Percentiles rank a stretch among this genome's conserved stretches.
Evolutionary conservation across 1,140 invertebrate genomes (phyloP).

Genomic region (Onthophagus taurus): DNA sequence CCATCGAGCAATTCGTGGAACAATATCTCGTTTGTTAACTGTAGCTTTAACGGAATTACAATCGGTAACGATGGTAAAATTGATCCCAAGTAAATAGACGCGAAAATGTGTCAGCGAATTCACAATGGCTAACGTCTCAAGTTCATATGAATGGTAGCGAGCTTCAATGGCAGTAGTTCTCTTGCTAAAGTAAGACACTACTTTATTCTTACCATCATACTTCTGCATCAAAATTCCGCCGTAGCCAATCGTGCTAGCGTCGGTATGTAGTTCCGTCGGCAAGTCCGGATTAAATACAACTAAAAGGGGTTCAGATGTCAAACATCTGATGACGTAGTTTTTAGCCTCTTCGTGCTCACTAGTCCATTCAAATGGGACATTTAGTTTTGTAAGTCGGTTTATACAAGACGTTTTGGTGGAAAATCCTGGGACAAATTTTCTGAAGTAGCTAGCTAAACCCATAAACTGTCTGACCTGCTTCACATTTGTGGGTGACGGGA

Average conservation of each 20-base stretch:
- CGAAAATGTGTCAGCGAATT: slow-evolving; percentile 26
- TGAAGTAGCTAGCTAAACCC: slow-evolving; percentile 34
- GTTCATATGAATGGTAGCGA: slow-evolving; percentile 36
- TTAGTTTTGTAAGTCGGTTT: too few relatives aligned
- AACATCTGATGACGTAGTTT: too few relatives aligned
- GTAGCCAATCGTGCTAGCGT: slow-evolving; percentile 29
- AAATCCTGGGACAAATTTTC: slow-evolving; percentile 33
- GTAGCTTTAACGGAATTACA: slow-evolving; percentile 31
- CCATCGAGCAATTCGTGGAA: too few relatives aligned
- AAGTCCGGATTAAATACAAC: too few relatives aligned
- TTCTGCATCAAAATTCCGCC: slow-evolving; percentile 33
- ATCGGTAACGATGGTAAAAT: slow-evolving; percentile 30
- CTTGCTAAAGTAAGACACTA: slow-evolving; percentile 31
- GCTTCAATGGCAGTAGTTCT: slow-evolving; percentile 26
- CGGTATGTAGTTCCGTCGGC: slow-evolving; percentile 36
- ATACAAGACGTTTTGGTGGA: too few relatives aligned
- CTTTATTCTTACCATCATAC: slow-evolving; percentile 19
- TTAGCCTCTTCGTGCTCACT: too few relatives aligned
- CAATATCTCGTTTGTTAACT: slow-evolving; percentile 30
- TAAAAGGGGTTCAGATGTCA: too few relatives aligned
- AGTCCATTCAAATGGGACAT: too few relatives aligned
- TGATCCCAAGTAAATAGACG: slow-evolving; percentile 25
- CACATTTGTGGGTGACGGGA: slow-evolving; percentile 18
- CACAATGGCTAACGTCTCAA: slow-evolving; percentile 36
- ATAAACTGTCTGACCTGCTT: slow-evolving; percentile 33